phyloP scores from a whole-genome alignment of 2,797 vertebrate genomes.

The Gastrophryne carolinensis region DNA sequence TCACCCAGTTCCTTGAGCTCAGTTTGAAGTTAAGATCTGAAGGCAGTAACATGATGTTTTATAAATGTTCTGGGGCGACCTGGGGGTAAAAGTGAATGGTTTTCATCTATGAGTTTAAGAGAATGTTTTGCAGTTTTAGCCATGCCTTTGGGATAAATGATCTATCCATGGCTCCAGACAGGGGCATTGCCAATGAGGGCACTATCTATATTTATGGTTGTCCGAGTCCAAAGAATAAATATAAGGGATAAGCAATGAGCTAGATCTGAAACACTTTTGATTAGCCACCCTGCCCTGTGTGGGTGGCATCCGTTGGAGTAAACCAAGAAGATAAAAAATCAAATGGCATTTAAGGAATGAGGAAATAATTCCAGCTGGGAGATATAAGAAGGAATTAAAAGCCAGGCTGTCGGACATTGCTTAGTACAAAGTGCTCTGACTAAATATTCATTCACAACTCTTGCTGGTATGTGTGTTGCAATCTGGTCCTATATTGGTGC shows the following conservation, averaged over 20 bases:
- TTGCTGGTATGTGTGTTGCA: neutral
- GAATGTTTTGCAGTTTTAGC: no score
- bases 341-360: constrained; percentile 22
- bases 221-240: neutral
- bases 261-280: constrained; percentile 5
- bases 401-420: neutral
- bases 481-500: neutral
- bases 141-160: no score
- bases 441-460: neutral
- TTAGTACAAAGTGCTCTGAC: neutral
- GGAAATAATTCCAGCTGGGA: constrained; percentile 2
- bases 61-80: no score
- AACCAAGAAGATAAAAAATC: constrained; percentile 1
- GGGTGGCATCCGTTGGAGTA: constrained; percentile 15
- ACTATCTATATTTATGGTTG: constrained; percentile 3
- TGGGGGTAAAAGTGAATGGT: no score
- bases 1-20: no score
- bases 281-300: constrained; percentile 10
- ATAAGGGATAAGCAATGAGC: constrained; percentile 10
- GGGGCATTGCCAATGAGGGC: constrained; percentile 1
- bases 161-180: neutral
- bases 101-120: no score
- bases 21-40: no score
- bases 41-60: no score
- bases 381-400: neutral